Base-by-base conservation (phyloP, 2,888 invertebrate genomes). In the Eupithecia dodoneata region DNA sequence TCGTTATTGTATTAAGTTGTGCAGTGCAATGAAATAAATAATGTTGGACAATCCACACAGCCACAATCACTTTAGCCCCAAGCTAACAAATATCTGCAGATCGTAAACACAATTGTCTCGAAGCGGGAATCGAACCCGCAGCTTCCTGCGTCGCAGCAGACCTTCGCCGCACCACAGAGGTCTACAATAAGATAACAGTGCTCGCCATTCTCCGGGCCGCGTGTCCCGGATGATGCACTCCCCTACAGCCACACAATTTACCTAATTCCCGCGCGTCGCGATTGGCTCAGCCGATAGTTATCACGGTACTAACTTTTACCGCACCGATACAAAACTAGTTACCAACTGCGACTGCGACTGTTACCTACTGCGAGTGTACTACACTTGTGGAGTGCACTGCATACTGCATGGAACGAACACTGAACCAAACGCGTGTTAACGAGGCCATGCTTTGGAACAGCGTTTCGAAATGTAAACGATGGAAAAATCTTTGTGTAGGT, bases 201-300 rank as follows among this genome's bases (percentile, higher is more conserved):
- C 59, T 63, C 12, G 63, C 10, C 12, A 18, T 12, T 4, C 63
- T 2, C 4, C 30, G 6, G 0, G 7, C 4, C 42, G 72, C 74
- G 55, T 77, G 73, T 74, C 74, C 73, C 49, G 63, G 30, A 71
- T 70, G 76, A 77, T 72, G 45, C 74, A 67, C 70, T 70, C 77
- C 65, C 76, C 55, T 45, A 67, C 69, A 52, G 13, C 41, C 63
- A 47, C 75, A 78, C 81, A 80, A 80, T 80, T 82, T 77, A 80
- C 81, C 80, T 82, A 82, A 82, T 81, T 81, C 74, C 73, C 59
- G 75, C 80, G 63, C 65, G 44, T 63, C 66, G 65, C 76, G 76
- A 66, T 66, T 66, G 67, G 55, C 73, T 76, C 79, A 79, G 73
- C 74, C 79, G 79, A 80, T 66, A 66, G 41, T 77, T 79, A 79